Evolutionary conservation across 2,797 vertebrate genomes (phyloP), one percentile per base, ranked within the genome.

Genomic region (Xyrichtys novacula): DNA sequence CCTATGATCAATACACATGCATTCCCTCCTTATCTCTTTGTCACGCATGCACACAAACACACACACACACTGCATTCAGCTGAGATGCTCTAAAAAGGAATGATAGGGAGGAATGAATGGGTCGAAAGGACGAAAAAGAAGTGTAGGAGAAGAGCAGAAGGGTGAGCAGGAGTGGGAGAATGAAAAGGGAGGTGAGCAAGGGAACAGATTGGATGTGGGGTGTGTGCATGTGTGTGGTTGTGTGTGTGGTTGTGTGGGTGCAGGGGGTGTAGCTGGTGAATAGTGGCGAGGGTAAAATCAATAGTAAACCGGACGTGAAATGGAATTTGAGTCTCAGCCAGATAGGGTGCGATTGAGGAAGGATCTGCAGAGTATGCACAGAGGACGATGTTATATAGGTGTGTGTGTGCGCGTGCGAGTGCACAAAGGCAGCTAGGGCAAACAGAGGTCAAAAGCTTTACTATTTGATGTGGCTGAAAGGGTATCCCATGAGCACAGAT

Each of bases 291-390:
- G 76, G 76, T 86, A 91, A 93, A 93, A 93, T 93, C 91, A 90
- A 93, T 94, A 91, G 87, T 84, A 88, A 92, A 93, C 90, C 78
- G 81, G 83, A 89, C 81, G 76, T 91, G 88, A 94, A 94, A 93
- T 91, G 88, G 89, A 93, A 92, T 92, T 89, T 89, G 87, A 93
- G 91, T 85, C 83, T 78, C 65, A 72, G 91, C 83, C 87, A 87
- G 85, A 88, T 76, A 72, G 80, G 88, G 76, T 85, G 78, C 79
- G 80, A 90, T 81, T 76, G 84, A 86, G 80, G 84, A 72, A 78
- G 77, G 81, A 85, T 87, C 76, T 78, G 85, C 67, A 76, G 85
- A 75, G 78, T 81, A 82, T 84, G 82, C 83, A 78, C 75, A 73
- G 65, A 79, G 72, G 80, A 81, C 74, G 50, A 16, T 46, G 83